These are phyloP conservation scores for Lepidocyrtinus sp. DNA, from an alignment of 2,888 invertebrate species.

Conservation along the genomic window DNA sequence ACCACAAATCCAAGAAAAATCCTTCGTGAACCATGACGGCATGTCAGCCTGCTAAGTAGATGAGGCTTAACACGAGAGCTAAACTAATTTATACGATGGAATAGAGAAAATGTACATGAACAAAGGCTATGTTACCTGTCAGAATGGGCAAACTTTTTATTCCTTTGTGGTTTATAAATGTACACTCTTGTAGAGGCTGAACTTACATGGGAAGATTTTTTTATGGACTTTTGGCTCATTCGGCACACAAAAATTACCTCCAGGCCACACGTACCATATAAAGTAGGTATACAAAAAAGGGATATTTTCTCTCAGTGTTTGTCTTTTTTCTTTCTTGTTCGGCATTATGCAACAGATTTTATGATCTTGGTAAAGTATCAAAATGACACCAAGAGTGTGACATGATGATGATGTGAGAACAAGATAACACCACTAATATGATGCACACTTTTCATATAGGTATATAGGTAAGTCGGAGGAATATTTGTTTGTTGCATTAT, in stretches of 20 bases:
- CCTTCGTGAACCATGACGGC: conserved; percentile 22
- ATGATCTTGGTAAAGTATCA: conserved; percentile 40
- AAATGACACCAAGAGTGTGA: conserved; percentile 44
- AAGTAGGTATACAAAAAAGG: not conserved
- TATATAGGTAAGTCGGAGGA: not conserved
- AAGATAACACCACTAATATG: conserved; percentile 44
- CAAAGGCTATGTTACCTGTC: not conserved
- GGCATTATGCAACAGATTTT: conserved; percentile 37
- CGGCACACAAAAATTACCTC: conserved; percentile 22
- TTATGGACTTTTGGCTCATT: not conserved
- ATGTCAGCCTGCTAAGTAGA: conserved; percentile 16
- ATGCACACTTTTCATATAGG: not conserved
- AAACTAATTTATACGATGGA: not conserved
- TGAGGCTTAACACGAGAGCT: not conserved
- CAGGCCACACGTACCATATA: conserved; percentile 27
- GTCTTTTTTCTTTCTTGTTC: not conserved
- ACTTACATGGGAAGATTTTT: conserved; percentile 14
- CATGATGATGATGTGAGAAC: conserved; percentile 57
- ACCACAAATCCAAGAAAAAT: not conserved
- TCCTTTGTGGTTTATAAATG: not conserved
- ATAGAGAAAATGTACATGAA: conserved; percentile 16
- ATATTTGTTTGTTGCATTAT: no score
- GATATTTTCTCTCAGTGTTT: not conserved
- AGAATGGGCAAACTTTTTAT: not conserved
- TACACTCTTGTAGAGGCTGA: not conserved